These are phyloP conservation scores for Campoletis raptor DNA, from an alignment of 2,888 invertebrate species.

Conservation along the genomic window DNA sequence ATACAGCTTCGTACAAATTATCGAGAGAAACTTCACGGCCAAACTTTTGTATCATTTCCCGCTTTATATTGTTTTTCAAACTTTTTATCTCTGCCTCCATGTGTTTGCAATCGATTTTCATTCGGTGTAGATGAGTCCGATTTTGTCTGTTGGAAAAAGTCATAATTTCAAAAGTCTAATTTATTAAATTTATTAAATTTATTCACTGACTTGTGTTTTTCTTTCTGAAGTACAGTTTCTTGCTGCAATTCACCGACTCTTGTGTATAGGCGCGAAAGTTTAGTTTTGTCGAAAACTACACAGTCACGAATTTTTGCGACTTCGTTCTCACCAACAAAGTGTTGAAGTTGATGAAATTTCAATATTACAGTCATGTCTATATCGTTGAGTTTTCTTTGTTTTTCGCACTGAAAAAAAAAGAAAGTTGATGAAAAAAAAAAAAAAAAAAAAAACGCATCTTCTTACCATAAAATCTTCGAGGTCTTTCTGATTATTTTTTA, in stretches of 20 bases:
- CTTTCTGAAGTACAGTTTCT: conserved; percentile 88
- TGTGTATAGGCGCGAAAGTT: conserved; percentile 87
- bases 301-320: conserved; percentile 84
- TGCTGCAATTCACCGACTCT: conserved; percentile 89
- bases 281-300: conserved; percentile 88
- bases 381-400: conserved; percentile 92
- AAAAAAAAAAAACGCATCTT: too few species aligned
- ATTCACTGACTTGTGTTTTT: conserved; percentile 87
- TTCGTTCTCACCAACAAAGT: conserved; percentile 85
- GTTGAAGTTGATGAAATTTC: conserved; percentile 89
- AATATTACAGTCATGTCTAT: conserved; percentile 90
- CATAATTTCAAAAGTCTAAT: too few species aligned
- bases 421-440: too few species aligned
- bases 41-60: conserved; percentile 87
- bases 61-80: conserved; percentile 86
- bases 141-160: conserved; percentile 86
- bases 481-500: conserved; percentile 87
- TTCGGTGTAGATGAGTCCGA: conserved; percentile 89
- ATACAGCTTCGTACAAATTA: conserved; percentile 86
- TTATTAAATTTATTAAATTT: conserved; percentile 2
- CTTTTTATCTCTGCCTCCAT: conserved; percentile 88
- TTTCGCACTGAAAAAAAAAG: conserved; percentile 87
- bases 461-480: conserved; percentile 89
- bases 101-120: conserved; percentile 89
- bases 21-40: conserved; percentile 86